phyloP scores from a whole-genome alignment of 2,888 invertebrate species.

The Camponotus fellah region DNA sequence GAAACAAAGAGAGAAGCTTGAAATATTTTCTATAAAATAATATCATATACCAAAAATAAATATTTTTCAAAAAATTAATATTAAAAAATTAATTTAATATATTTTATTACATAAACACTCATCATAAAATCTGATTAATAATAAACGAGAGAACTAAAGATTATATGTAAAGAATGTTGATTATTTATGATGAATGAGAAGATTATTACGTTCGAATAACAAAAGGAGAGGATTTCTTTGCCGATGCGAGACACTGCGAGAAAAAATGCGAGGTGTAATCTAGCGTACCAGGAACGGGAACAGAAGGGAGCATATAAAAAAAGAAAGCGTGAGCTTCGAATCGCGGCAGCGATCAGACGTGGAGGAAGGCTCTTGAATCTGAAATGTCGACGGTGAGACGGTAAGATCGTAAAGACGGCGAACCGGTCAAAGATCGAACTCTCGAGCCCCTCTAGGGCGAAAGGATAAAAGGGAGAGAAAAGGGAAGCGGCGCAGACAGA shows the following conservation, averaged over 20 bases:
- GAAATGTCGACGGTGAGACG: conserved; percentile 41
- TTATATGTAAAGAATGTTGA: not conserved
- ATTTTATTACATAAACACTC: not conserved
- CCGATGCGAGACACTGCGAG: not conserved
- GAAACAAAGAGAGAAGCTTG: not conserved
- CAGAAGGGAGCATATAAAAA: not conserved
- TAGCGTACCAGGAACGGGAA: not conserved
- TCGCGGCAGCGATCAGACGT: conserved; percentile 26
- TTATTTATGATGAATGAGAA: not conserved
- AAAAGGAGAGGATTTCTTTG: not conserved
- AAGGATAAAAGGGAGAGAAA: conserved; percentile 11
- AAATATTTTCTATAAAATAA: not conserved
- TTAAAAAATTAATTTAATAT: too few relatives aligned
- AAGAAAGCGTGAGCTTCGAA: conserved; percentile 55
- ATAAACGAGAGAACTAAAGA: not conserved
- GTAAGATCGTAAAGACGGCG: conserved; percentile 27
- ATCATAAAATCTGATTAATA: not conserved
- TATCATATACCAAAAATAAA: conserved; percentile 27
- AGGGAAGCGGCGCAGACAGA: not conserved
- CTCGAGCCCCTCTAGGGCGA: conserved; percentile 31
- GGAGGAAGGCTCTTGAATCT: conserved; percentile 31
- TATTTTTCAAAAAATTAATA: not conserved
- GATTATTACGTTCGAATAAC: not conserved
- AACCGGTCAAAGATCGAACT: conserved; percentile 39
- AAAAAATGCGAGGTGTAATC: conserved; percentile 7